Evolutionary conservation across 1,140 invertebrate species (phyloP), one percentile per base, ranked within the genome.

Genomic region (Eufriesea mexicana): DNA sequence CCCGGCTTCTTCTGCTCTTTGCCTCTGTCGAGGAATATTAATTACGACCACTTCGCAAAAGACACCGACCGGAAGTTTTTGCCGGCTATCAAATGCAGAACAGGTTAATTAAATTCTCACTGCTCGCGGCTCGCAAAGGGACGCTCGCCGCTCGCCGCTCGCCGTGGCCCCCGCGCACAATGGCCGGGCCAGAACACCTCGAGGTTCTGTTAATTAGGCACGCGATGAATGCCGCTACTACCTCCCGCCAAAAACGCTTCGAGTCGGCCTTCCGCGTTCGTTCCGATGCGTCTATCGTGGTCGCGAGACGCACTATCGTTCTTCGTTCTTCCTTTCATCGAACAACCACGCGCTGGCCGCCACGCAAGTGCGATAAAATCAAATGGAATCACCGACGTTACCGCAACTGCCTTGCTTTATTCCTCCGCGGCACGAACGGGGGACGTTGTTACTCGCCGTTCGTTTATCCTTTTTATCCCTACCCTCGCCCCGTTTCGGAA

Each of bases 91-190:
- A 92, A 91, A 92, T 90, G 88, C 89, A 90, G 90, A 91, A 90
- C 88, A 89, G 87, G 91, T 93, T 93, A 93, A 93, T 93, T 93
- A 92, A 93, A 93, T 93, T 93, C 89, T 89, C 79, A 83, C 67
- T 82, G 73, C 73, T 86, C 49, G 79, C 83, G 84, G 66, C 75
- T 79, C 47, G 79, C 59, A 83, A 88, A 88, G 64, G 66, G 59
- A 84, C 68, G 59, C 75, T 70, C 14, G n/a, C 68, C 59, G 35
- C 45, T 61, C 62, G 78, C 79, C 79, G 66, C 9, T 77, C 79
- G 68, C 23, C 76, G 35, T 4, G 35, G 35, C 35, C 35, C n/a
- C 35, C 35, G 35, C 71, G 68, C 72, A 84, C 79, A 85, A 89
- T 89, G 61, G 72, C 20, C 55, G 54, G 78, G 78, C 85, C 73